phyloP scores from a whole-genome alignment of 2,797 vertebrate species.

The Gadopsis bispinosus region DNA sequence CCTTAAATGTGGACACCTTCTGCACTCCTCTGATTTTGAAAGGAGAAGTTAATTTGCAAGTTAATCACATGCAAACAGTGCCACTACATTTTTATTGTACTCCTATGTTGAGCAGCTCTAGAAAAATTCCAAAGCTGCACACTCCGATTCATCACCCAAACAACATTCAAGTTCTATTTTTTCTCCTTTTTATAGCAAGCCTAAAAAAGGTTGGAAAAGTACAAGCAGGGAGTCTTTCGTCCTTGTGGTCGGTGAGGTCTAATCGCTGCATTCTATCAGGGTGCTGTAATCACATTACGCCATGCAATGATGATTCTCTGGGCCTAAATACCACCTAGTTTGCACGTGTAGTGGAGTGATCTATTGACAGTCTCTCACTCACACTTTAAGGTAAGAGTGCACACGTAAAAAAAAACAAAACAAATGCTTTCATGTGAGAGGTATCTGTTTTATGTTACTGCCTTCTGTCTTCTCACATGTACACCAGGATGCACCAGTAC shows the following conservation, averaged over 20 bases:
- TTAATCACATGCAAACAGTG: not conserved
- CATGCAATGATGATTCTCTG: constrained; percentile 69
- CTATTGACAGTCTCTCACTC: constrained; percentile 38
- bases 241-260: constrained; percentile 74
- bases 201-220: constrained; percentile 61
- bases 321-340: constrained; percentile 64
- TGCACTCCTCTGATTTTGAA: not conserved
- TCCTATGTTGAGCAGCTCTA: no score
- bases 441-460: constrained; percentile 33
- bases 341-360: constrained; percentile 49
- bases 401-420: constrained; percentile 1
- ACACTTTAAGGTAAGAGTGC: constrained; percentile 26
- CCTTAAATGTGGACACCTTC: not conserved
- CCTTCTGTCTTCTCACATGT: constrained; percentile 19
- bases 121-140: not conserved
- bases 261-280: constrained; percentile 80
- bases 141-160: constrained; percentile 4
- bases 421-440: constrained; percentile 17
- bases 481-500: not conserved
- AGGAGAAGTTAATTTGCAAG: not conserved
- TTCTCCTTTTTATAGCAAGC: constrained; percentile 40
- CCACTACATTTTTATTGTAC: not conserved
- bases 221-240: constrained; percentile 40
- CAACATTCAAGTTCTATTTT: constrained; percentile 38
- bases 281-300: constrained; percentile 83